A percentile compares a stretch with the other conserved stretches of the same genome.
Evolutionary conservation across 1,140 invertebrate genomes (phyloP).

Genomic region (Drosophila nebulosa): DNA sequence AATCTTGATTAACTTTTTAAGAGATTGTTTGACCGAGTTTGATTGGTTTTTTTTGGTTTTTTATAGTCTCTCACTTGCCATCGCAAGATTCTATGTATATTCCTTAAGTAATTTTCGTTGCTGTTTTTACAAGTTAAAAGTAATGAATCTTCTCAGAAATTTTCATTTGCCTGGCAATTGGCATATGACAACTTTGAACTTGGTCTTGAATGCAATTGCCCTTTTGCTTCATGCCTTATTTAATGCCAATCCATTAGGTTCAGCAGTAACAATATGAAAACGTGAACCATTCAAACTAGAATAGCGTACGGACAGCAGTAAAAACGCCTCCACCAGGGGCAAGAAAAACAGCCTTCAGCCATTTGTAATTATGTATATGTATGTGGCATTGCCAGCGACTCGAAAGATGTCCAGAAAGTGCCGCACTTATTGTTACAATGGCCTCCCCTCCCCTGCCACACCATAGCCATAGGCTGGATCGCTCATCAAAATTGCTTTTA

Average conservation of each 20-base stretch:
- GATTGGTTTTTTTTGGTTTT: too few species aligned
- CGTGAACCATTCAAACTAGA: slow-evolving; percentile 53
- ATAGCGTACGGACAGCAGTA: slow-evolving; percentile 19
- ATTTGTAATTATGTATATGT: slow-evolving; percentile 75
- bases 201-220: not conserved
- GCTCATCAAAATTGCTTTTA: slow-evolving; percentile 79
- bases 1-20: too few species aligned
- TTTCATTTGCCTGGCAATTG: too few species aligned
- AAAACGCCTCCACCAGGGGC: slow-evolving; percentile 29
- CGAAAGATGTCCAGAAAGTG: slow-evolving; percentile 54
- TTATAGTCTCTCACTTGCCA: too few species aligned
- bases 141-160: too few species aligned
- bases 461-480: slow-evolving; percentile 33
- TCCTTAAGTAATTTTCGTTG: too few species aligned
- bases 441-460: not conserved
- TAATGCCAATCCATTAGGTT: slow-evolving; percentile 69
- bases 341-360: slow-evolving; percentile 39
- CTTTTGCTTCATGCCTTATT: slow-evolving; percentile 53
- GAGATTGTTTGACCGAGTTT: too few species aligned
- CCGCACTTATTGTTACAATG: slow-evolving; percentile 62
- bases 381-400: slow-evolving; percentile 24
- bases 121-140: too few species aligned
- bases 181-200: not conserved
- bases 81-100: too few species aligned
- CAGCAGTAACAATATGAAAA: slow-evolving; percentile 52